Conservation (phyloP, 2,113 vertebrate species). For the Globicephala melas region DNA sequence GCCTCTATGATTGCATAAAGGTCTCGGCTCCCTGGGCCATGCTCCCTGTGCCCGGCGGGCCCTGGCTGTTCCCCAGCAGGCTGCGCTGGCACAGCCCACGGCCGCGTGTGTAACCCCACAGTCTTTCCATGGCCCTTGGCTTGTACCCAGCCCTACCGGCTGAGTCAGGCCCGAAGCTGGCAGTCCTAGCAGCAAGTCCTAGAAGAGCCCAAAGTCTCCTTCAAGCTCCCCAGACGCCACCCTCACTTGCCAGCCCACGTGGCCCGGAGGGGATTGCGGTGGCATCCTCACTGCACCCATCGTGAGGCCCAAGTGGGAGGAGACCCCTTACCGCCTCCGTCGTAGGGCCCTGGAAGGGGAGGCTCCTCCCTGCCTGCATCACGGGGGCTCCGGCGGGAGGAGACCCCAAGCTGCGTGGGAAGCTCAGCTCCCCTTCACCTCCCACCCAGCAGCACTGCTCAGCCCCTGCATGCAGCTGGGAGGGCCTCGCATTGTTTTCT, state of each 20-base stretch:
- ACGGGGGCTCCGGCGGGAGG: accelerated
- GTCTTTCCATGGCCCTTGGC: constrained; percentile 13
- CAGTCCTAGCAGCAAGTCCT: not conserved
- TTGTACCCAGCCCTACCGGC: constrained; percentile 46
- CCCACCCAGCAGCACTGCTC: no score
- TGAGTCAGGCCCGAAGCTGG: constrained; percentile 55
- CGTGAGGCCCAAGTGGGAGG: no score
- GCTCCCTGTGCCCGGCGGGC: not conserved
- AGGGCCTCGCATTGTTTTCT: not conserved
- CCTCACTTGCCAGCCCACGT: not conserved
- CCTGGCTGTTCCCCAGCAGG: constrained; percentile 25
- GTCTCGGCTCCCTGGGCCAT: not conserved
- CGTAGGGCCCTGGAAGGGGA: not conserved
- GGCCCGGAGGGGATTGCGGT: not conserved
- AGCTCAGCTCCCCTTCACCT: not conserved
- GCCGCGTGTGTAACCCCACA: constrained; percentile 42
- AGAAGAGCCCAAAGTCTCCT: not conserved
- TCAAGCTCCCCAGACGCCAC: not conserved
- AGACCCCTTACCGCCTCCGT: accelerated
- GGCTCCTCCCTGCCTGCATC: not conserved
- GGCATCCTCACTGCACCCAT: not conserved
- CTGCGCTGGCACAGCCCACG: constrained; percentile 27
- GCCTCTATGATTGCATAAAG: constrained; percentile 19
- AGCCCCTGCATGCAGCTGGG: not conserved
- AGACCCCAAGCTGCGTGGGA: not conserved